Evolutionary conservation across 2,797 vertebrate species (phyloP).

Genomic region (Poeciliopsis infans): DNA sequence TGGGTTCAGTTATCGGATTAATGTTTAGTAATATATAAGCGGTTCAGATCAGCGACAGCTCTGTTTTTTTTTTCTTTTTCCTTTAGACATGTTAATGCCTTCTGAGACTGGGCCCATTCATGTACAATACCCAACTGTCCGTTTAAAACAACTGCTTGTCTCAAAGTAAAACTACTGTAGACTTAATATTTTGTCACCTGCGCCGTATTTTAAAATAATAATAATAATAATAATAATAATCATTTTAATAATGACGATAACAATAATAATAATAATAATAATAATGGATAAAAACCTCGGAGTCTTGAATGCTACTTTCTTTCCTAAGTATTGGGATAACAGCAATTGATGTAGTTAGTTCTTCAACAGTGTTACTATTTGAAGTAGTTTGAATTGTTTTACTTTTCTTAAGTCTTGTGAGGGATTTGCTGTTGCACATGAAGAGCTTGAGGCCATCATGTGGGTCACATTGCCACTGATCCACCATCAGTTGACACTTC

Average conservation of each 20-base stretch:
- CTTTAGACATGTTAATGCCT: not conserved
- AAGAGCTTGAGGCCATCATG: not conserved
- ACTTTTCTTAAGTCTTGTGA: not conserved
- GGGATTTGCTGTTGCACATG: not conserved
- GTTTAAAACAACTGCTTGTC: not conserved
- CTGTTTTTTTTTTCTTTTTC: not conserved
- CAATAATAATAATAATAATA: too few relatives aligned
- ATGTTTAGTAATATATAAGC: too few relatives aligned
- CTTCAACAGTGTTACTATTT: too few relatives aligned
- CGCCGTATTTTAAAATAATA: not conserved
- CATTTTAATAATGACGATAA: too few relatives aligned
- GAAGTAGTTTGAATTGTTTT: not conserved
- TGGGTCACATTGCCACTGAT: not conserved
- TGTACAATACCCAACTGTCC: slow-evolving; percentile 8
- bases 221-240: too few relatives aligned
- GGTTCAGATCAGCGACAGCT: not conserved
- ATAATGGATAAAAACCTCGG: too few relatives aligned
- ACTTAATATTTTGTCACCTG: not conserved
- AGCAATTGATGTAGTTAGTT: not conserved
- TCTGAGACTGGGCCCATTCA: slow-evolving; percentile 30
- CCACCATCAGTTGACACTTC: not conserved
- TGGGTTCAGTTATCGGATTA: not conserved
- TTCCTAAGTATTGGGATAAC: not conserved
- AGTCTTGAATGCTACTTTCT: not conserved
- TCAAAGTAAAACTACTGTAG: not conserved